These are phyloP conservation scores for Sebastes hubbsi DNA, from an alignment of 2,797 vertebrate genomes.

Conservation along the genomic window DNA sequence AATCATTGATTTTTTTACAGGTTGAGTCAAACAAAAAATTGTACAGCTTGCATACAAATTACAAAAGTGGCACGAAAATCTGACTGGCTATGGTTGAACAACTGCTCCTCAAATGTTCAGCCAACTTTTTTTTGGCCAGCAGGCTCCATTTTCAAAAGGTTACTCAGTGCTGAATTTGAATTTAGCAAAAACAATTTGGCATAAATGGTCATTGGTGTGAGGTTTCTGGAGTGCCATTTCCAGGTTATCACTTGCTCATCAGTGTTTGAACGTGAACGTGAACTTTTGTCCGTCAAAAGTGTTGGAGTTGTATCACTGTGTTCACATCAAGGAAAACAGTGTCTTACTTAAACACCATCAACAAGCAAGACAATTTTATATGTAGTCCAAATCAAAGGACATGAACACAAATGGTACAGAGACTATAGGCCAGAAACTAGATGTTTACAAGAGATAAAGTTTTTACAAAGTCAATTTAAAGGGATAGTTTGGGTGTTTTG, in stretches of 20 bases:
- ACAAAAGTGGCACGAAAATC: neutral
- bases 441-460: neutral
- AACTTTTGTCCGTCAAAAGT: neutral
- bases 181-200: too few species aligned
- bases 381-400: neutral
- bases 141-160: conserved; percentile 7
- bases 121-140: neutral
- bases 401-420: too few species aligned
- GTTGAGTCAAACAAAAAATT: neutral
- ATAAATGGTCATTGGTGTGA: neutral
- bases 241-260: neutral
- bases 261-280: neutral
- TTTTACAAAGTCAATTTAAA: neutral
- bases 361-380: neutral
- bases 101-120: neutral
- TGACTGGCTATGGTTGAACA: neutral
- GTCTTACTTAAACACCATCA: too few species aligned
- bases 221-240: neutral
- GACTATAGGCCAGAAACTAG: too few species aligned
- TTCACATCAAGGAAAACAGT: neutral
- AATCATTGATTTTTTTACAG: neutral
- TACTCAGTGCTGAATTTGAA: too few species aligned
- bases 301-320: neutral
- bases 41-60: neutral
- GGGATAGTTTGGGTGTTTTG: too few species aligned